Base-by-base conservation (phyloP, 2,113 vertebrate species). In the Apaloderma vittatum region DNA sequence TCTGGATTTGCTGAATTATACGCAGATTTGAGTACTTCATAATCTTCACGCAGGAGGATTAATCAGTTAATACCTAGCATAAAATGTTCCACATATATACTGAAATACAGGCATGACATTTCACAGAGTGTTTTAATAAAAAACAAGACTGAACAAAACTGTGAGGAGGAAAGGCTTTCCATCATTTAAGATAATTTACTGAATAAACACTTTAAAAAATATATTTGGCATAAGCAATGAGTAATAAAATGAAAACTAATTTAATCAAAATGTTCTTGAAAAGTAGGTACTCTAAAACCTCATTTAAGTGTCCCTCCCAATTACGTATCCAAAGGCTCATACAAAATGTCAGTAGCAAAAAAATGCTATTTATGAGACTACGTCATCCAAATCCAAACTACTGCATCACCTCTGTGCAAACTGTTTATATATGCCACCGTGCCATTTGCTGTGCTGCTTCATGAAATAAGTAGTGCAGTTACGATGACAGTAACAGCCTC, bases 1-100 rank as follows among this genome's bases (percentile, higher is more conserved):
- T 97, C 95, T 98, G 97, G 95, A 98, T 98, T 97, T 98, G 93
- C 59, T 93, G 93, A 97, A 97, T 96, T 97, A 94, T 79, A 97
- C 36, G 55, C 71, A 96, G 95, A 98, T 97, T 95, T 95, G 94
- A 97, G 91, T 72, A 89, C 77, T 97, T 95, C 45, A 49, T 97
- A 97, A 98, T 95, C 95, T 97, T 96, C 74, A 79, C 77, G 93
- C 74, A 96, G 67, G 52, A 86, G 94, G 96, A 98, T 97, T 98
- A 98, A 98, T 98, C 86, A 90, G 75, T 94, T 98, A 97, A 98
- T 97, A 90, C 94, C 45, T 58, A 96, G 62, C 48, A 94, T 49
- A 89, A 97, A 97, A 90, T 72, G 76, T 59, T 96, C 75, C 92
- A 84, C 40, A n/a, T 95, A 97, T 94, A 91, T 71, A 92, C 29